Percentiles rank a stretch among this genome's conserved stretches.
Conservation (phyloP, 2,113 vertebrate genomes). For the Phoxinus phoxinus region DNA sequence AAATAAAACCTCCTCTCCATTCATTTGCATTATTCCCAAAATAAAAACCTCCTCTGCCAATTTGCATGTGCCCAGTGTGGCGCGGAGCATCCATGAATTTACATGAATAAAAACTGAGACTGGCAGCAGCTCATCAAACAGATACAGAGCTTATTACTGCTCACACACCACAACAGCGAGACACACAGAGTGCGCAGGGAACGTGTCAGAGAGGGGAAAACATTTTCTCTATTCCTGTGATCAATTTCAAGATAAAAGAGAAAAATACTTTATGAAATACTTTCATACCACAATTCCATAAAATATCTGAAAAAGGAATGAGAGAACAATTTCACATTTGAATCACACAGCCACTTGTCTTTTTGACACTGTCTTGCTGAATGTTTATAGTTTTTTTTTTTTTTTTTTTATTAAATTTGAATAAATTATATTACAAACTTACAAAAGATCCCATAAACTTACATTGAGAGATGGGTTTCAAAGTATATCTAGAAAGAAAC, state of each 20-base stretch:
- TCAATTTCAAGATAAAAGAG: conserved; percentile 12
- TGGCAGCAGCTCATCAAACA: conserved; percentile 71
- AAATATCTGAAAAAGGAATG: not conserved
- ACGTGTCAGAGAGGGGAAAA: not conserved
- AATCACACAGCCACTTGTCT: not conserved
- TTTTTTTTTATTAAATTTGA: not conserved
- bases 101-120: conserved; percentile 63
- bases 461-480: not conserved
- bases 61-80: conserved; percentile 31
- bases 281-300: not conserved
- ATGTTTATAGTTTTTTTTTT: not conserved
- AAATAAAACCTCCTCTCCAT: not conserved
- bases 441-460: not conserved
- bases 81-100: conserved; percentile 55
- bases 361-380: not conserved
- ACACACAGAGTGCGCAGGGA: not conserved
- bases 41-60: conserved; percentile 31
- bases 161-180: not conserved
- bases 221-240: not conserved
- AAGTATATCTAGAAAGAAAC: not conserved
- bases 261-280: not conserved
- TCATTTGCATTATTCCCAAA: conserved; percentile 41
- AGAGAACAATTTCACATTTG: not conserved
- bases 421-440: not conserved
- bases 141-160: conserved; percentile 68